Conservation (phyloP, 2,797 vertebrate genomes). For the Coracias cyanogaster region DNA sequence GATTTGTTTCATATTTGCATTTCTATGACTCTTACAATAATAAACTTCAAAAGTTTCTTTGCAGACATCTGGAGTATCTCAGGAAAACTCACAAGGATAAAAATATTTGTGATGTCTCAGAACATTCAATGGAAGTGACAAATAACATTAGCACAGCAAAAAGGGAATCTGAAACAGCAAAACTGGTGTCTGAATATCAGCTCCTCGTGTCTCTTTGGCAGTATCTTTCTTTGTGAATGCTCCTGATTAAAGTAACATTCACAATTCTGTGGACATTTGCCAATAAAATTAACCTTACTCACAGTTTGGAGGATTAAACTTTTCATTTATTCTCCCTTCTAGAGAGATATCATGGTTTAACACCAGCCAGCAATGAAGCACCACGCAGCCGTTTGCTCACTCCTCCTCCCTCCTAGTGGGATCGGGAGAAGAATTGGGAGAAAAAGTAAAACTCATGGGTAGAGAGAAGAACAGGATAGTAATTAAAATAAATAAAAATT, state of each 20-base stretch:
- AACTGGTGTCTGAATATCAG: background rate
- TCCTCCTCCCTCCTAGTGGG: background rate
- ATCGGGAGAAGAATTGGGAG: background rate
- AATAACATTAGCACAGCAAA: background rate
- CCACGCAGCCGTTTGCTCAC: background rate
- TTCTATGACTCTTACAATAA: background rate
- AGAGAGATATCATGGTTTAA: background rate
- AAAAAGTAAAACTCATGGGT: background rate
- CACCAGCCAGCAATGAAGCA: background rate
- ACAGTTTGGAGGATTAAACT: background rate
- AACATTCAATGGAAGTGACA: background rate
- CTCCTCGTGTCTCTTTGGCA: background rate
- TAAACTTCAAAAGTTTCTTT: background rate
- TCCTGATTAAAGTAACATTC: background rate
- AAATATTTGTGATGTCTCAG: background rate
- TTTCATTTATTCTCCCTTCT: background rate
- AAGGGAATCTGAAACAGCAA: background rate
- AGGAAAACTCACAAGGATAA: background rate
- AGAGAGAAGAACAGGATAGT: background rate
- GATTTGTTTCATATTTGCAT: background rate
- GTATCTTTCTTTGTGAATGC: background rate
- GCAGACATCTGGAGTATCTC: background rate
- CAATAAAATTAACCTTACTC: background rate
- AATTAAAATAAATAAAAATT: background rate
- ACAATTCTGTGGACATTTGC: background rate